Evolutionary conservation across 2,113 vertebrate species (phyloP).

Genomic region (Otus sunia): DNA sequence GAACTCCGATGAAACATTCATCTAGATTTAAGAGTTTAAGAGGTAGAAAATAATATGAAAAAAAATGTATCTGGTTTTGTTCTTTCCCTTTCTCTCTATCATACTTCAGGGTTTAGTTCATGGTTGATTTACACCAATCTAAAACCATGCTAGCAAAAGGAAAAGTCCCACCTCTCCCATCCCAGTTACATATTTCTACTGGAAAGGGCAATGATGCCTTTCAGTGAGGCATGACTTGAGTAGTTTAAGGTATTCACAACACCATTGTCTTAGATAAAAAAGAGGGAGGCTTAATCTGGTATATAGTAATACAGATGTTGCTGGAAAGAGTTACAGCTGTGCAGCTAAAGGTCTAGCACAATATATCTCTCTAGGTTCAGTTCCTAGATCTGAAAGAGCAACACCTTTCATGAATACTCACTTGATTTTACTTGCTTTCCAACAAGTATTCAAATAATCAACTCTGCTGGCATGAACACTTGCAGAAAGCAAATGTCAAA

Average conservation of each 20-base stretch:
- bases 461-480: neutral
- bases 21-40: neutral
- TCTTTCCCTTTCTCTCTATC: neutral
- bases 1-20: neutral
- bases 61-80: neutral
- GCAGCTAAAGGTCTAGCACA: neutral
- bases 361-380: neutral
- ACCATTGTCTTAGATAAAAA: neutral
- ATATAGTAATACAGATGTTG: neutral
- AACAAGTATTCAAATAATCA: neutral
- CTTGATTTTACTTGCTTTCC: conserved; percentile 16
- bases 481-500: neutral
- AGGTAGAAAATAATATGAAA: neutral
- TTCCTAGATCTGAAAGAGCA: neutral
- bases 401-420: neutral
- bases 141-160: neutral
- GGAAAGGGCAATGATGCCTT: neutral
- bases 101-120: neutral
- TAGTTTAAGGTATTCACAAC: neutral
- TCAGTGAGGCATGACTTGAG: neutral
- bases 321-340: neutral
- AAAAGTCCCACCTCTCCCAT: neutral
- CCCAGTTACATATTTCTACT: neutral
- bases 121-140: neutral
- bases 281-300: neutral